Conservation (phyloP, 2,797 vertebrate genomes). For the Notolabrus celidotus region DNA sequence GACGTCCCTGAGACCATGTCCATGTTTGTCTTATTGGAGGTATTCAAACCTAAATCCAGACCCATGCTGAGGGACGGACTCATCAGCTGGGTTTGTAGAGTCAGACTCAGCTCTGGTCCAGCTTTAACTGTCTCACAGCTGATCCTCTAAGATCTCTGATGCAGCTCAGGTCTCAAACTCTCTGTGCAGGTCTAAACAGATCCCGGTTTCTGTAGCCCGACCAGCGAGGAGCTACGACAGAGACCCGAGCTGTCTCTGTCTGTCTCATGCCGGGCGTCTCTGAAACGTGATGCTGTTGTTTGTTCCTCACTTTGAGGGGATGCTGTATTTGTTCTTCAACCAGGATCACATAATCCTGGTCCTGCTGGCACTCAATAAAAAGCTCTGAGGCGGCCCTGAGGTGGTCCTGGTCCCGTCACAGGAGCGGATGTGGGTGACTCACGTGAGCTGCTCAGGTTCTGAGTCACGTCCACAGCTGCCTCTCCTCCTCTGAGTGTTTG, state of each 20-base stretch:
- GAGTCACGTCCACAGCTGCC: conserved; percentile 10
- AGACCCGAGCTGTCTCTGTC: neutral
- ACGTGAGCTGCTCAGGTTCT: conserved; percentile 12
- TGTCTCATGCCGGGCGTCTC: neutral
- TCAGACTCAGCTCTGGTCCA: too few species aligned
- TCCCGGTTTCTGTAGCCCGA: neutral
- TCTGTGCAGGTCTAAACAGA: neutral
- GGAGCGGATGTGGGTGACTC: conserved; percentile 35
- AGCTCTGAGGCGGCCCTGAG: neutral
- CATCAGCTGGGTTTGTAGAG: too few species aligned
- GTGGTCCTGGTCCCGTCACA: conserved; percentile 13
- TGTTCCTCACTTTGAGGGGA: neutral
- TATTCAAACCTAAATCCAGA: too few species aligned
- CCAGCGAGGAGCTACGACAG: too few species aligned
- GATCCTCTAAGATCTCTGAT: too few species aligned
- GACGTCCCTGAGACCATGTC: too few species aligned
- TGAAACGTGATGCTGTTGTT: neutral
- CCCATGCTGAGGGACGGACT: too few species aligned
- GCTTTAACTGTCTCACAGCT: too few species aligned
- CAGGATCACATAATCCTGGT: neutral
- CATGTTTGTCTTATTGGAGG: too few species aligned
- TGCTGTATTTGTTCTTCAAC: neutral
- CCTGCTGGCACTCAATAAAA: neutral
- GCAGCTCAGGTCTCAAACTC: too few species aligned
- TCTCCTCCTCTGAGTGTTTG: neutral